Conservation (phyloP, 1,140 invertebrate species). For the Trachymyrmex cornetzi region DNA sequence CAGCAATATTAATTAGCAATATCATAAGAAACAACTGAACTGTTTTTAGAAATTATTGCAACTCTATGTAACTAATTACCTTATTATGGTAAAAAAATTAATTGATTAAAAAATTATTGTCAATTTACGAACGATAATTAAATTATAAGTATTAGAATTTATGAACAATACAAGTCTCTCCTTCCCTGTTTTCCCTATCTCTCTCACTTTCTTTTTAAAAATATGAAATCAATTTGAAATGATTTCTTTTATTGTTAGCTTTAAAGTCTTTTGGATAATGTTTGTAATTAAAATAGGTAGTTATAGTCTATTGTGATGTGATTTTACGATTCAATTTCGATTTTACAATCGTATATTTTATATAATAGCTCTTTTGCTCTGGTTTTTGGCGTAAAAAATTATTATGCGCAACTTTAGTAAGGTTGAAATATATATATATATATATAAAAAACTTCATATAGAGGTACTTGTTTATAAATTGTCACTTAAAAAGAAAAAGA, state of each 20-base stretch:
- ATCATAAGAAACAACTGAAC: too few species aligned
- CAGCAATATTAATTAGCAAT: too few species aligned
- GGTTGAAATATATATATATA: neutral
- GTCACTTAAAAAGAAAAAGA: neutral
- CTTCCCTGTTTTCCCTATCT: neutral
- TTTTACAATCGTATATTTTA: slow-evolving; percentile 53
- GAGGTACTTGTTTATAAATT: neutral
- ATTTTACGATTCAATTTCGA: slow-evolving; percentile 46
- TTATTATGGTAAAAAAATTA: neutral
- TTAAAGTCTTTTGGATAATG: slow-evolving; percentile 30
- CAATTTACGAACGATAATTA: neutral
- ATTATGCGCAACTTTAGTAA: neutral
- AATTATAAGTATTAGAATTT: neutral
- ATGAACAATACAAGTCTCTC: neutral
- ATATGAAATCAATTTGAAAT: neutral
- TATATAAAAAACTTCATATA: neutral
- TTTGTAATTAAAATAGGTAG: slow-evolving; percentile 64
- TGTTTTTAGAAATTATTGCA: too few species aligned
- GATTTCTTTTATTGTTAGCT: slow-evolving; percentile 1
- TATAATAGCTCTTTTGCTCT: slow-evolving; percentile 37
- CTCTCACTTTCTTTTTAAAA: neutral
- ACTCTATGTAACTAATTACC: too few species aligned
- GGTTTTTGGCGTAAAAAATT: slow-evolving; percentile 51
- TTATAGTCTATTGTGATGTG: slow-evolving; percentile 58
- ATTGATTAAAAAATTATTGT: slow-evolving; percentile 12